Conservation (phyloP, 1,140 invertebrate genomes). For the Telenomus remus region DNA sequence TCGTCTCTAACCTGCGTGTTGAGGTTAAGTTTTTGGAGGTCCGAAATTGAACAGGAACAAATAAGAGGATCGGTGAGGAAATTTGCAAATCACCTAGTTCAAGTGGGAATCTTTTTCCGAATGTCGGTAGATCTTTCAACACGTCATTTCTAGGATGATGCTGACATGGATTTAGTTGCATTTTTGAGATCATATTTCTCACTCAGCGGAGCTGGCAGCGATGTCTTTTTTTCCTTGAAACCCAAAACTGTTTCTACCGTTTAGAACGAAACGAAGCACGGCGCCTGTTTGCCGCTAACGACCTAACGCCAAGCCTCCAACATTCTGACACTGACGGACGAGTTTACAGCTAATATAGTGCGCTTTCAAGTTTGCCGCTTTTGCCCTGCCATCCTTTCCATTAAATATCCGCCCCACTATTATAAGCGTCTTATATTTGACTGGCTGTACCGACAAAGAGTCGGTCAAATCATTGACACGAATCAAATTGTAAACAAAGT, state of each 20-base stretch:
- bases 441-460: slow-evolving; percentile 57
- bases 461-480: slow-evolving; percentile 57
- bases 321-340: slow-evolving; percentile 74
- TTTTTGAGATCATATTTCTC: slow-evolving; percentile 44
- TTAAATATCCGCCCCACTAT: slow-evolving; percentile 43
- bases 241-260: slow-evolving; percentile 56
- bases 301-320: slow-evolving; percentile 67
- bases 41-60: no score
- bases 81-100: slow-evolving; percentile 38
- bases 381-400: slow-evolving; percentile 46
- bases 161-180: slow-evolving; percentile 46
- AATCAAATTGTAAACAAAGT: slow-evolving; percentile 60
- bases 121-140: slow-evolving; percentile 32
- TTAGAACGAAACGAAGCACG: slow-evolving; percentile 60
- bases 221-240: slow-evolving; percentile 46
- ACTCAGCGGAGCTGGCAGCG: slow-evolving; percentile 19
- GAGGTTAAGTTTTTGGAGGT: no score
- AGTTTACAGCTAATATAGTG: slow-evolving; percentile 73
- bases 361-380: slow-evolving; percentile 69
- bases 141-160: slow-evolving; percentile 33
- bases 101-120: slow-evolving; percentile 16
- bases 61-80: slow-evolving; percentile 19
- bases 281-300: slow-evolving; percentile 67
- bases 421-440: slow-evolving; percentile 34
- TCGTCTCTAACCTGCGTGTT: no score